Conservation (phyloP, 2,888 invertebrate species). For the Clostera curtula region DNA sequence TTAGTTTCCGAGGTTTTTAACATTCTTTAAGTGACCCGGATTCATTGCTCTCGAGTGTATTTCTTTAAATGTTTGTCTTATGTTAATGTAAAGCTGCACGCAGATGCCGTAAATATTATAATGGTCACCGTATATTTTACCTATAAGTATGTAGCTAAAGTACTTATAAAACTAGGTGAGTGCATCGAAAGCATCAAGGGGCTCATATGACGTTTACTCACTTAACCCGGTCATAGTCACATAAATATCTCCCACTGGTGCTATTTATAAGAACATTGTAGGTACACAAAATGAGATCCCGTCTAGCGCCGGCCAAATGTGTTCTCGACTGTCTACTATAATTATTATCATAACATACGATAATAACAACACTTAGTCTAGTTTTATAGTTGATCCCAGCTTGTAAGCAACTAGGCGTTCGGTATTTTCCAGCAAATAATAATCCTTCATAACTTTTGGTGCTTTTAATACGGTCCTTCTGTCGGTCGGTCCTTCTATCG, state of each 20-base stretch:
- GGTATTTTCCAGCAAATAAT: no score
- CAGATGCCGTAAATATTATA: neutral
- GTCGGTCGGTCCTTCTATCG: no score
- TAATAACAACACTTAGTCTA: constrained; percentile 15
- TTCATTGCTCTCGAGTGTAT: neutral
- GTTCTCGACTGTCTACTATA: constrained; percentile 14
- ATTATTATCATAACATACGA: no score
- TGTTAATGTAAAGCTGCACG: neutral
- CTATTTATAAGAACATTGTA: constrained; percentile 60
- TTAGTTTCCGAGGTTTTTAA: no score
- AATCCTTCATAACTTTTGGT: no score
- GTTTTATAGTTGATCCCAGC: no score
- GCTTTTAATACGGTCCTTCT: no score
- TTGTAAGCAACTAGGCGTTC: no score
- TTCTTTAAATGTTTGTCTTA: neutral
- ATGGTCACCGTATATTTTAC: neutral
- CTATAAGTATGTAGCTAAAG: constrained; percentile 2
- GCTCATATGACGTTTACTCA: constrained; percentile 44
- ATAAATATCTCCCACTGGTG: constrained; percentile 60
- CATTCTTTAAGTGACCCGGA: no score
- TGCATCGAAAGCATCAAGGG: constrained; percentile 32
- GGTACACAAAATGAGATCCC: constrained; percentile 41
- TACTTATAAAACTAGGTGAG: constrained; percentile 12
- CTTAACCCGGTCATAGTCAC: constrained; percentile 69
- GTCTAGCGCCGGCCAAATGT: constrained; percentile 36